Conservation (phyloP, 1,140 invertebrate genomes). For the Rhopalosiphum maidis region DNA sequence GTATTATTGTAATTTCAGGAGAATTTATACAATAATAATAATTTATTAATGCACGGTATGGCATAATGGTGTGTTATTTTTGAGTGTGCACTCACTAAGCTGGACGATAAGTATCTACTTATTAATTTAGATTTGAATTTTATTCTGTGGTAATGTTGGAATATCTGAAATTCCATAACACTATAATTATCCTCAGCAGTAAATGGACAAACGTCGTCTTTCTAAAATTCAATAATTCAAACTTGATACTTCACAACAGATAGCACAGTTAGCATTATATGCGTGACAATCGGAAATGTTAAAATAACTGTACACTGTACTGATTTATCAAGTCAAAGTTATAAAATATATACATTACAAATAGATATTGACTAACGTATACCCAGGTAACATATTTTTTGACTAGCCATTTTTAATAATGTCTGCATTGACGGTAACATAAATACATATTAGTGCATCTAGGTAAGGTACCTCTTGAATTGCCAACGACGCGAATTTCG, state of each 20-base stretch:
- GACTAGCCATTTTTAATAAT: neutral
- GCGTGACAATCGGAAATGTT: neutral
- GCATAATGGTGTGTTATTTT: neutral
- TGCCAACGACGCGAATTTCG: neutral
- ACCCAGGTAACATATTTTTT: neutral
- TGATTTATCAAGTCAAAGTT: neutral
- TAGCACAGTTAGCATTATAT: neutral
- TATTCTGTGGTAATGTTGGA: neutral
- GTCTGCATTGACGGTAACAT: neutral
- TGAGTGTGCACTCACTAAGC: neutral
- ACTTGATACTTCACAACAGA: neutral
- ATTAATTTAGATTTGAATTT: neutral
- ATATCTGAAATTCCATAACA: neutral
- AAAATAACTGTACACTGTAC: neutral
- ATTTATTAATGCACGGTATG: neutral
- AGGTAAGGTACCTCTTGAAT: neutral
- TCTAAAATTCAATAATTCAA: neutral
- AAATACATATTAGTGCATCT: neutral
- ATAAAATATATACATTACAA: neutral
- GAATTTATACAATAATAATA: neutral
- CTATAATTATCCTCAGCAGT: neutral
- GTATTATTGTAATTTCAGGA: neutral
- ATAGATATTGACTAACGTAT: neutral
- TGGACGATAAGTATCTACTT: neutral
- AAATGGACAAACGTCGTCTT: neutral